phyloP scores from a whole-genome alignment of 2,113 vertebrate genomes.

The Peromyscus californicus region DNA sequence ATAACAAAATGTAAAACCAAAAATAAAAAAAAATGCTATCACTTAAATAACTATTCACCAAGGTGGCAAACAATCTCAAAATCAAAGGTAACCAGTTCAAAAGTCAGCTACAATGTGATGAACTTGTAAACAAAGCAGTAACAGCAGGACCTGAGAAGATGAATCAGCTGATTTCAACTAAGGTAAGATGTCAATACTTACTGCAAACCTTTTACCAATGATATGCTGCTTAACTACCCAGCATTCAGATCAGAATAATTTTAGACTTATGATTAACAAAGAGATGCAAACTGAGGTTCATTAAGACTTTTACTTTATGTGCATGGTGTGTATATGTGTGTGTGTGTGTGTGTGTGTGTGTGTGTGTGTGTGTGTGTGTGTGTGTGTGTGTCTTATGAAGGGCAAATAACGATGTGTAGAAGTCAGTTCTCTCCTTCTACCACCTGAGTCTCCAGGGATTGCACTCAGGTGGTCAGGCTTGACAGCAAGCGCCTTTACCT shows the following conservation, averaged over 20 bases:
- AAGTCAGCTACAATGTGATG: background rate
- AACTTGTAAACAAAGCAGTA: background rate
- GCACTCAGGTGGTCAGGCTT: background rate
- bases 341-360: background rate
- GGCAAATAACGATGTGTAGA: background rate
- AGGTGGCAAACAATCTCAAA: background rate
- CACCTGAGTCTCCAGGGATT: background rate
- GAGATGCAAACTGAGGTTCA: background rate
- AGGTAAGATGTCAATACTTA: background rate
- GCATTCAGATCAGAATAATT: background rate
- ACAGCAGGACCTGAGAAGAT: background rate
- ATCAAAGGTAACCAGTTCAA: background rate
- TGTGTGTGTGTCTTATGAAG: background rate
- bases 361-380: background rate
- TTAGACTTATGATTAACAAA: conserved; percentile 3
- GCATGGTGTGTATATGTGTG: too few relatives aligned
- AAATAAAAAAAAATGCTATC: background rate
- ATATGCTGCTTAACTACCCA: background rate
- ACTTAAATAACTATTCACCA: background rate
- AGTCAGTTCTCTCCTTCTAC: background rate
- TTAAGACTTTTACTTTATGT: background rate
- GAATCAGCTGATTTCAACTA: conserved; percentile 31
- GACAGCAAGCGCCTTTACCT: background rate
- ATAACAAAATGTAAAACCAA: background rate
- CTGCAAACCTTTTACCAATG: background rate